phyloP scores from a whole-genome alignment of 2,888 invertebrate species.

The Mythimna lalbum region DNA sequence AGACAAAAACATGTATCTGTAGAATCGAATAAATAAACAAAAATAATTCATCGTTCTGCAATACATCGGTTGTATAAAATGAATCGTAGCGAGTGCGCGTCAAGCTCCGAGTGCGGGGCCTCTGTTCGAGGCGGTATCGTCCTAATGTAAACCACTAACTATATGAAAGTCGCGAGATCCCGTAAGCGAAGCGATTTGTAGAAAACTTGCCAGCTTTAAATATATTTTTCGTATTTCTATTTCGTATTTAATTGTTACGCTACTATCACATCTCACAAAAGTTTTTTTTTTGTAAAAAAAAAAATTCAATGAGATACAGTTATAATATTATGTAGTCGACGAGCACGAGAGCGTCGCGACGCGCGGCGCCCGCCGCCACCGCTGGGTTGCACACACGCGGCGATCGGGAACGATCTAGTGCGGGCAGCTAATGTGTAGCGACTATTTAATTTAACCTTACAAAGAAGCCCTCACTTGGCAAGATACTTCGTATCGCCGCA shows the following conservation, averaged over 20 bases:
- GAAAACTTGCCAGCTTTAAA: constrained; percentile 71
- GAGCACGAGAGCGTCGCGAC: constrained; percentile 2
- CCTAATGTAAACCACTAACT: constrained; percentile 24
- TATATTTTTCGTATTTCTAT: constrained; percentile 67
- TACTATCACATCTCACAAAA: constrained; percentile 84
- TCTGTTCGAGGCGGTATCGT: constrained; percentile 35
- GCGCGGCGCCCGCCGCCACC: constrained; percentile 52
- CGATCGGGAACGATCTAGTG: not conserved
- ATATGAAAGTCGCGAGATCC: constrained; percentile 52
- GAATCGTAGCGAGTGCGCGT: constrained; percentile 48
- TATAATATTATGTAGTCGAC: constrained; percentile 34
- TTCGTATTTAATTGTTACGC: constrained; percentile 73
- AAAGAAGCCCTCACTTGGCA: not conserved
- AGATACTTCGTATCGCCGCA: not conserved
- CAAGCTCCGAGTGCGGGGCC: constrained; percentile 6
- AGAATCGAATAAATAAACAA: constrained; percentile 58
- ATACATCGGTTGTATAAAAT: constrained; percentile 46
- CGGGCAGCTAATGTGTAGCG: constrained; percentile 1
- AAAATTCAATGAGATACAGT: constrained; percentile 59
- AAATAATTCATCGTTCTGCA: constrained; percentile 40
- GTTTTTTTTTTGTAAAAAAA: constrained; percentile 63
- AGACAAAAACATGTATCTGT: constrained; percentile 59
- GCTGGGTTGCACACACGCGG: not conserved
- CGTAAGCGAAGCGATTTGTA: constrained; percentile 76
- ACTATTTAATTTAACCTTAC: not conserved